Conservation (phyloP, 35 echinoderm and acorn worm species). For the Amphiura filiformis region DNA sequence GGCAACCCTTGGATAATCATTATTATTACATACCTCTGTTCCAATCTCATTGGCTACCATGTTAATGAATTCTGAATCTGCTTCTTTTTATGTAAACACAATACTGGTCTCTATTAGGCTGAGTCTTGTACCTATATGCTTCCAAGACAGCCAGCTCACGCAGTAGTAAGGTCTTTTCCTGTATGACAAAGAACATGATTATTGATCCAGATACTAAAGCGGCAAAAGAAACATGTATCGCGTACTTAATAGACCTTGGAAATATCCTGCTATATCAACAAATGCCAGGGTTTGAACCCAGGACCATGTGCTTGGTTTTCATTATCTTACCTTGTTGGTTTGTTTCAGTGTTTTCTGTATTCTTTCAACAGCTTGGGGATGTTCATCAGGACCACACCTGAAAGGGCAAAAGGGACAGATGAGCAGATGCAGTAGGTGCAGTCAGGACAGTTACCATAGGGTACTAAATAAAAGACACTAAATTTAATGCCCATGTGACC, state of each 20-base stretch:
- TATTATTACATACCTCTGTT: too few relatives aligned
- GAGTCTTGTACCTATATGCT: constrained; percentile 57
- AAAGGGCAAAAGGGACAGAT: not conserved
- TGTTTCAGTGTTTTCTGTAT: constrained; percentile 84
- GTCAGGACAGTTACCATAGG: not conserved
- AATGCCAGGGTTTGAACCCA: too few relatives aligned
- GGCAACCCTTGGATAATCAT: too few relatives aligned
- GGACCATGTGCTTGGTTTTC: too few relatives aligned
- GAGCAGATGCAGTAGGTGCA: too few relatives aligned
- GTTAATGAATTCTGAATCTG: constrained; percentile 81
- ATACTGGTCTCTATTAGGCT: constrained; percentile 60
- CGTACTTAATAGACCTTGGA: too few relatives aligned
- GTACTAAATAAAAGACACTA: too few relatives aligned
- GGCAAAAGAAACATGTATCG: too few relatives aligned
- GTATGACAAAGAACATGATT: not conserved
- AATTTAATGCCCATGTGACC: too few relatives aligned
- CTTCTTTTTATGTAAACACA: constrained; percentile 81
- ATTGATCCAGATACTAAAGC: too few relatives aligned
- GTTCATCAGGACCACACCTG: constrained; percentile 77
- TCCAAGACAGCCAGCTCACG: constrained; percentile 72
- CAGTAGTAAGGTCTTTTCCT: constrained; percentile 53
- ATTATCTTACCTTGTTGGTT: constrained; percentile 73
- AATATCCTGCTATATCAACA: too few relatives aligned
- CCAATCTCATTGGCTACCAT: constrained; percentile 95
- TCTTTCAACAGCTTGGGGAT: constrained; percentile 69